Percentiles rank a stretch among this genome's conserved stretches.
Evolutionary conservation across 2,113 vertebrate species (phyloP).

Genomic region (Callopanchax toddi): DNA sequence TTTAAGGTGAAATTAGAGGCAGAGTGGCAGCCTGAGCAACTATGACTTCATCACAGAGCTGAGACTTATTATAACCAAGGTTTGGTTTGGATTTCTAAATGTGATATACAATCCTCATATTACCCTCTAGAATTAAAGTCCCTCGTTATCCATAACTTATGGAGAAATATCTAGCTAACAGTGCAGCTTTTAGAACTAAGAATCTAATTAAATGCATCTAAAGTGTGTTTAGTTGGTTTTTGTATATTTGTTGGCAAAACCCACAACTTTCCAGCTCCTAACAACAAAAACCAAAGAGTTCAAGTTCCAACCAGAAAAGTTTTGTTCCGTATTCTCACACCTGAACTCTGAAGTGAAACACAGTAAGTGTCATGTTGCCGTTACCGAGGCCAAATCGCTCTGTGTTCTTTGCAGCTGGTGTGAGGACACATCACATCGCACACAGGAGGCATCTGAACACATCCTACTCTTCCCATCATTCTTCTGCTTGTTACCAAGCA

Average conservation of each 20-base stretch:
- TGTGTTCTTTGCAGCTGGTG: constrained; percentile 47
- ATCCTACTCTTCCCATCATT: constrained; percentile 68
- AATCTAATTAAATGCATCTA: no score
- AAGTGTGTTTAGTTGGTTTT: neutral
- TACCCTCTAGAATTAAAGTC: constrained; percentile 2
- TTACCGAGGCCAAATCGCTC: neutral
- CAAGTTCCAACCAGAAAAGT: neutral
- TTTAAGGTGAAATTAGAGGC: constrained; percentile 28
- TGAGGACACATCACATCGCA: constrained; percentile 53
- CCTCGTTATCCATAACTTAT: neutral
- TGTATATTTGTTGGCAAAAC: neutral
- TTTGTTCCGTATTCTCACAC: neutral
- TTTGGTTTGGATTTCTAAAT: constrained; percentile 19
- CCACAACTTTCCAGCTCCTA: no score
- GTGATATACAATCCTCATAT: constrained; percentile 2
- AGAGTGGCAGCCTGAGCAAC: constrained; percentile 9
- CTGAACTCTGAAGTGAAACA: neutral
- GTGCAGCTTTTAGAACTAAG: no score
- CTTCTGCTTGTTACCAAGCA: constrained; percentile 76
- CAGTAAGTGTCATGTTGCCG: neutral
- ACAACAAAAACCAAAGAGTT: neutral
- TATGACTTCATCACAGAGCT: constrained; percentile 29
- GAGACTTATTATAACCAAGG: constrained; percentile 29
- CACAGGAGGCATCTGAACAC: constrained; percentile 52
- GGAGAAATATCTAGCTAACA: neutral